A percentile compares a stretch with the other conserved stretches of the same genome.
phyloP scores from a whole-genome alignment of 1,140 invertebrate species.

The Drosophila ogumai region DNA sequence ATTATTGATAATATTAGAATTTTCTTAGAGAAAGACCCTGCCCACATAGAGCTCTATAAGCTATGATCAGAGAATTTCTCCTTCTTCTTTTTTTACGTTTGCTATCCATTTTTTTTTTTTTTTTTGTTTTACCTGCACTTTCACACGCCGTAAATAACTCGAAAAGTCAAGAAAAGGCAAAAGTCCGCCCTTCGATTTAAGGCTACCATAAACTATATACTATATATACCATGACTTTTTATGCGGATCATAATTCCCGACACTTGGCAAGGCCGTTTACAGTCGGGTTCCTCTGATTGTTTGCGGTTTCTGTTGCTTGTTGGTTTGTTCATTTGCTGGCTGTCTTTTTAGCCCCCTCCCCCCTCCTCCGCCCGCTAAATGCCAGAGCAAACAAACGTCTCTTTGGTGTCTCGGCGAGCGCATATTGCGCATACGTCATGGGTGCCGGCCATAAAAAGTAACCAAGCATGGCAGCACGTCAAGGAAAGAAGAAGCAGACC shows the following conservation, averaged over 20 bases:
- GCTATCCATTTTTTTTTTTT: not conserved
- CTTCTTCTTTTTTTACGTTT: not conserved
- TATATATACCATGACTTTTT: conserved; percentile 17
- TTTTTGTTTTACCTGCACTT: conserved; percentile 1
- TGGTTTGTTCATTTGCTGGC: not conserved
- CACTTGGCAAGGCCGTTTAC: conserved; percentile 44
- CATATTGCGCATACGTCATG: conserved; percentile 73
- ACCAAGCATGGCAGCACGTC: conserved; percentile 42
- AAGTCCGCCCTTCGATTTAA: conserved; percentile 1
- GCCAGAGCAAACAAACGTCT: conserved; percentile 29
- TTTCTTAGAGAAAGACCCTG: too few relatives aligned
- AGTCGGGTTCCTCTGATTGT: conserved; percentile 26
- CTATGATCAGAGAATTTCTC: too few relatives aligned
- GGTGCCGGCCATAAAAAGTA: conserved; percentile 65
- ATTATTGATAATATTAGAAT: too few relatives aligned
- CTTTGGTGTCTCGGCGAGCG: conserved; percentile 7
- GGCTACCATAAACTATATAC: conserved; percentile 30
- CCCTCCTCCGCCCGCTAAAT: conserved; percentile 9
- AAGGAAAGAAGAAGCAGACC: conserved; percentile 14
- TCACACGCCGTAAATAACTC: not conserved
- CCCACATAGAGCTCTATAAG: too few relatives aligned
- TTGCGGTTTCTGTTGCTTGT: conserved; percentile 17
- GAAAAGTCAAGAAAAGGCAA: not conserved
- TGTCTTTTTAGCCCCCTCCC: too few relatives aligned
- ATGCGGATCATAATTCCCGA: conserved; percentile 44